These are phyloP conservation scores for Hemicrepidius hirtus DNA, from an alignment of 2,888 invertebrate genomes.

Conservation along the genomic window DNA sequence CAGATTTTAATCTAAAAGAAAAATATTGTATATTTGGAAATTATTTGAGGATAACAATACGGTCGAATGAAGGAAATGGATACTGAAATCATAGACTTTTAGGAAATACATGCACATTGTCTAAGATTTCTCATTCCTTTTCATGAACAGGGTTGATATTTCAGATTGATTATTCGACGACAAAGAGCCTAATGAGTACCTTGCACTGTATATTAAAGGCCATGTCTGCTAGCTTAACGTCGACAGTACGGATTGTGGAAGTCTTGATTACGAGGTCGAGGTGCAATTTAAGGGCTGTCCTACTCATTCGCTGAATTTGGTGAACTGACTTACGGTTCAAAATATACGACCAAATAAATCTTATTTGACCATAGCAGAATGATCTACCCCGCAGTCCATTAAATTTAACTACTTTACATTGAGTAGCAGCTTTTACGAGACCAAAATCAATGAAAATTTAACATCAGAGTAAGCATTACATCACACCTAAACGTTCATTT, in stretches of 20 bases:
- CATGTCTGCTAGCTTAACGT: conserved; percentile 55
- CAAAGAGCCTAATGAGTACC: conserved; percentile 59
- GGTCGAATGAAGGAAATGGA: neutral
- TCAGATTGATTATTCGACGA: conserved; percentile 59
- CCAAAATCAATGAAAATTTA: conserved; percentile 40
- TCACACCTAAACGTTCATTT: conserved; percentile 12
- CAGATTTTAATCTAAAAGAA: too few relatives aligned
- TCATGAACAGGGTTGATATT: conserved; percentile 51
- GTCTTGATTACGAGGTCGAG: conserved; percentile 59
- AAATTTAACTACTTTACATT: conserved; percentile 47
- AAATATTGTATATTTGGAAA: too few relatives aligned
- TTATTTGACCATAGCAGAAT: conserved; percentile 56
- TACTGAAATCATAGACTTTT: conserved; percentile 26
- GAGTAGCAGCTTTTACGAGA: conserved; percentile 39
- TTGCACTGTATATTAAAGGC: conserved; percentile 56
- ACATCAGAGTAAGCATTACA: conserved; percentile 29
- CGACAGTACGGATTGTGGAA: conserved; percentile 53
- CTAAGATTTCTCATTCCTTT: conserved; percentile 47
- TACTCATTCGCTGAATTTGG: conserved; percentile 55
- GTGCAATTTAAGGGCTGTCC: conserved; percentile 54
- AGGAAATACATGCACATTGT: conserved; percentile 37
- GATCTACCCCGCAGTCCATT: conserved; percentile 45
- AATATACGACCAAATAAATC: conserved; percentile 60
- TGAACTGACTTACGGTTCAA: conserved; percentile 51
- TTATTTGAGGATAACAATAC: too few relatives aligned